Evolutionary conservation across 2,888 invertebrate genomes (phyloP), one percentile per base, ranked within the genome.

Genomic region (Sarcophaga caerulescens): DNA sequence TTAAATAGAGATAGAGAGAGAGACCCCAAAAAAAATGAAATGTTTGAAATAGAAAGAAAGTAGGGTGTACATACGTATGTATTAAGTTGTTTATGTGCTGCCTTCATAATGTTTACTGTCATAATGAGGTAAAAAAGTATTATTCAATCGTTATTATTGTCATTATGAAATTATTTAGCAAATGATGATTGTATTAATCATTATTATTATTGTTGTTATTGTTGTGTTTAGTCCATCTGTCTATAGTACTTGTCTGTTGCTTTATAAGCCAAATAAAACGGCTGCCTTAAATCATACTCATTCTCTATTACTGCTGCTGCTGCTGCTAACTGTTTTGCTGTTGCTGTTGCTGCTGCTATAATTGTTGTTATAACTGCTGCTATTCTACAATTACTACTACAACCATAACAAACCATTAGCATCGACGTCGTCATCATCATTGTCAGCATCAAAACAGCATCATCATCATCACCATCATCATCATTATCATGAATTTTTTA

Each of bases 401-500:
- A 25, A 25, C 63, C 12, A 17, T 19, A 74, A 19, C 21, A 60
- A 57, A 19, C 23, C 23, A 57, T 45, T 62, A 62, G 35, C 62
- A 52, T 74, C 63, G 35, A 65, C 76, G 76, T 65, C 76, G 69
- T 70, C 59, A 35, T 35, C 63, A 44, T 62, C 70, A 76, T 25
- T 45, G 63, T 65, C 23, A 78, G 25, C 35, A 63, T 70, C n/a
- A 79, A 35, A n/a, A n/a, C 35, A 35, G 6, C 35, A 35, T 62
- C 70, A 47, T 82, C 76, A 82, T 71, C 76, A 63, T 70, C 57
- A 35, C 21, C 63, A 44, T 62, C 70, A 47, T 82, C 59, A 65
- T 65, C 23, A 70, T 52, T 21, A 63, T 70, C n/a, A 79, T 71
- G 17, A 68, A 11, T 14, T 14, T 47, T 47, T 47, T 47, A 14